These are phyloP conservation scores for Pyrocephalus nanus DNA, from an alignment of 2,797 vertebrate genomes.

Conservation along the genomic window DNA sequence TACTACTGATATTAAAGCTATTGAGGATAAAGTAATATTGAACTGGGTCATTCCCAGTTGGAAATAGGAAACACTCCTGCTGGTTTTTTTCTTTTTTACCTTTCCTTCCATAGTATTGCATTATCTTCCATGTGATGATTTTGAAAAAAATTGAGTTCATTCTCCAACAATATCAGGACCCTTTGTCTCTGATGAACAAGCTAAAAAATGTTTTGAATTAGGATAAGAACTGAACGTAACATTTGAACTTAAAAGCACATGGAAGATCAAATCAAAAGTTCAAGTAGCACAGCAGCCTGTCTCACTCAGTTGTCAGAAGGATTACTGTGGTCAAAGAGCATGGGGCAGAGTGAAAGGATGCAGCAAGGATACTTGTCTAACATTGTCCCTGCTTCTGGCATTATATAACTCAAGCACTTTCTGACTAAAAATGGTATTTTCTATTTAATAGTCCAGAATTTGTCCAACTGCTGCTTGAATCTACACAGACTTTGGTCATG, in stretches of 20 bases:
- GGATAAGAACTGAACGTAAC: neutral
- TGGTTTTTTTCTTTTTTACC: neutral
- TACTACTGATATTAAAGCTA: neutral
- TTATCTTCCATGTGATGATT: neutral
- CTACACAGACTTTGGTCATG: neutral
- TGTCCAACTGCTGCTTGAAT: neutral
- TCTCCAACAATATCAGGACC: neutral
- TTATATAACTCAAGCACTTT: neutral
- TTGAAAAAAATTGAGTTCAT: neutral
- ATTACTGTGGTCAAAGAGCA: neutral
- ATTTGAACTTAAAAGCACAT: neutral
- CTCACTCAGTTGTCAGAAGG: neutral
- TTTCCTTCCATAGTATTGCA: neutral
- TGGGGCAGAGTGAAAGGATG: neutral
- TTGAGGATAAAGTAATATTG: neutral
- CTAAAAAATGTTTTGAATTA: neutral
- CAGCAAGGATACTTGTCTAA: neutral
- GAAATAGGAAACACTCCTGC: neutral
- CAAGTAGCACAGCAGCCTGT: neutral
- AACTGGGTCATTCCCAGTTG: neutral
- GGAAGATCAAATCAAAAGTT: neutral
- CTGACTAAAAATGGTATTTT: neutral
- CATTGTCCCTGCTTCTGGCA: neutral
- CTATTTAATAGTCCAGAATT: neutral
- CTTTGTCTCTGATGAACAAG: neutral